These are phyloP conservation scores for Notiomystis cincta DNA, from an alignment of 2,113 vertebrate genomes.

Conservation along the genomic window DNA sequence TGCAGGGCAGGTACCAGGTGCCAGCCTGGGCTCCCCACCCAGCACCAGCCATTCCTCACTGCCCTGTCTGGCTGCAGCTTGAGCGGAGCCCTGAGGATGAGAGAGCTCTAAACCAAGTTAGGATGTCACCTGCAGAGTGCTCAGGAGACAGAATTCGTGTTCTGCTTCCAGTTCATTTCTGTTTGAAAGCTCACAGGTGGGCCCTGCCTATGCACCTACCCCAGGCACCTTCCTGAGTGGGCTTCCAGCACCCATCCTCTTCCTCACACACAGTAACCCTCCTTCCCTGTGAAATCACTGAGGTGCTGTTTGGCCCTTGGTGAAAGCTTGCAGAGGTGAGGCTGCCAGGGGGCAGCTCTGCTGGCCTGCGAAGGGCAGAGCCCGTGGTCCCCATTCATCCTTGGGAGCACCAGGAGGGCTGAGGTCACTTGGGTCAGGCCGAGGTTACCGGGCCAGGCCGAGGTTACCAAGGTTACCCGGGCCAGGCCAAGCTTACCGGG, in stretches of 20 bases:
- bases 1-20: background rate
- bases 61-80: rapidly evolving
- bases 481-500: no score
- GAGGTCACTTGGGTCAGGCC: no score
- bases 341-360: no score
- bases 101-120: background rate
- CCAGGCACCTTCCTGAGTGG: background rate
- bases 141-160: background rate
- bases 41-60: background rate
- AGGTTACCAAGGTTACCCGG: no score
- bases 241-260: background rate
- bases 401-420: background rate
- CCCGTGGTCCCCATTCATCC: background rate
- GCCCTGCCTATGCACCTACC: background rate
- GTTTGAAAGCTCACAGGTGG: background rate
- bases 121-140: background rate
- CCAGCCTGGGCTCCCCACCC: background rate
- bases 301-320: background rate
- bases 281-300: background rate
- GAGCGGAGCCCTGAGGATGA: background rate
- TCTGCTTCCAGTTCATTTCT: background rate
- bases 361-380: background rate
- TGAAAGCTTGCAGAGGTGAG: background rate
- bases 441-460: no score
- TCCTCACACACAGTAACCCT: background rate